A percentile compares a stretch with the other conserved stretches of the same genome.
Evolutionary conservation across 2,797 vertebrate species (phyloP).

Genomic region (Poeciliopsis gracilis): DNA sequence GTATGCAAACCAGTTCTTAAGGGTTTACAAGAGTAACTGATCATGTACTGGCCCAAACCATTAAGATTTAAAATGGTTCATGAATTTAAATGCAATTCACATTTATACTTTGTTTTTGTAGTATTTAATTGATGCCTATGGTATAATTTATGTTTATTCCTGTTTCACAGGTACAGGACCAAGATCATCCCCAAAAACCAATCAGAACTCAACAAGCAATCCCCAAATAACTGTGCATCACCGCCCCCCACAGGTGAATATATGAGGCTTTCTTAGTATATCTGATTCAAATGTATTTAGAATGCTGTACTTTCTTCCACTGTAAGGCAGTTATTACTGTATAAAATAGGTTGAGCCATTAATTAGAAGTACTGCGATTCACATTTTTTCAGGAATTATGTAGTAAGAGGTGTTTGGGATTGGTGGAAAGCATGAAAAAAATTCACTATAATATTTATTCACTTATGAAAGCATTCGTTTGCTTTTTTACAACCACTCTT

Average conservation of each 20-base stretch:
- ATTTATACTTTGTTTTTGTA: neutral
- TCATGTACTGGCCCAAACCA: neutral
- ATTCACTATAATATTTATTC: neutral
- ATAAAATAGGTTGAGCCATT: neutral
- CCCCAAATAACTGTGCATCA: slow-evolving; percentile 90
- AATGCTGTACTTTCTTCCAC: neutral
- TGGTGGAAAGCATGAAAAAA: neutral
- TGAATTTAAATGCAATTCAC: too few relatives aligned
- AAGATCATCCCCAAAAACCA: slow-evolving; percentile 80
- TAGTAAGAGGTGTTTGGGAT: neutral
- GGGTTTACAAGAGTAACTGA: neutral
- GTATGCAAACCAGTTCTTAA: neutral
- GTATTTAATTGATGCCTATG: neutral
- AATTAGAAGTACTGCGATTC: neutral
- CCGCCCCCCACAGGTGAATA: slow-evolving; percentile 85
- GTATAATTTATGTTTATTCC: neutral
- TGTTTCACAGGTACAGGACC: slow-evolving; percentile 80
- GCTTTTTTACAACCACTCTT: neutral
- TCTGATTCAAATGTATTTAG: slow-evolving; percentile 2
- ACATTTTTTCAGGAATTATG: neutral
- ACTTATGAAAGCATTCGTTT: neutral
- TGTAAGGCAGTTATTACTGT: neutral
- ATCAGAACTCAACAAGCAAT: slow-evolving; percentile 74
- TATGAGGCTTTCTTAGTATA: slow-evolving; percentile 17
- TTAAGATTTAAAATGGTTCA: neutral